Percentiles rank a stretch among this genome's conserved stretches.
These are phyloP conservation scores for Tachysurus vachellii DNA, from an alignment of 2,113 vertebrate genomes.

Conservation along the genomic window DNA sequence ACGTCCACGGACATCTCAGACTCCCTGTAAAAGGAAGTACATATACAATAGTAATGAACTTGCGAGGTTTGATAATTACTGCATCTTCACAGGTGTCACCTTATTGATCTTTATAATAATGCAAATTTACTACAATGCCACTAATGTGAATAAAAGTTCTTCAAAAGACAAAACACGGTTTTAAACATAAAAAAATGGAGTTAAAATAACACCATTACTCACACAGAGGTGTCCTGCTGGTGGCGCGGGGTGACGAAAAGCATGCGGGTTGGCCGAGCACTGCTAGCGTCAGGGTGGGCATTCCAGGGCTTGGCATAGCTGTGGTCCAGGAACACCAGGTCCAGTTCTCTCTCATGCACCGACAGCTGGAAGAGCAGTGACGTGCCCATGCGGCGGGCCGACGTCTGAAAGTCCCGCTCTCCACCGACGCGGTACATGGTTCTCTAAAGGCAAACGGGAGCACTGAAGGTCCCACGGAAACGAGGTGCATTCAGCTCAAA, in stretches of 20 bases:
- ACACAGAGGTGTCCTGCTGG: constrained; percentile 80
- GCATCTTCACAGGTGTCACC: neutral
- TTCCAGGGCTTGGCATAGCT: constrained; percentile 98
- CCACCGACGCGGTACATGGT: constrained; percentile 80
- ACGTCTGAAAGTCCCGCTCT: constrained; percentile 87
- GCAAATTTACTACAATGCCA: neutral
- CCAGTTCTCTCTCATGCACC: constrained; percentile 88
- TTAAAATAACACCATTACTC: constrained; percentile 61
- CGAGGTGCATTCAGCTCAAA: constrained; percentile 1
- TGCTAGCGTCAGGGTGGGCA: constrained; percentile 93
- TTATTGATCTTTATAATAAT: neutral
- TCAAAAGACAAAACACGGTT: neutral
- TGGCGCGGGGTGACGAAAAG: constrained; percentile 87
- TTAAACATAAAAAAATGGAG: no score
- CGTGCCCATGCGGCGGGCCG: constrained; percentile 89
- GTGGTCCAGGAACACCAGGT: constrained; percentile 92
- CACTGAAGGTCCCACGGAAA: constrained; percentile 36
- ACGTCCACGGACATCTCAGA: constrained; percentile 86
- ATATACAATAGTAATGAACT: neutral
- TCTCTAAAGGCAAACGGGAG: constrained; percentile 57
- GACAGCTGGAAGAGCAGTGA: constrained; percentile 93
- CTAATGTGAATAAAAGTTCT: neutral
- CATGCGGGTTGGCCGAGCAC: constrained; percentile 86
- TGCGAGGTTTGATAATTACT: neutral
- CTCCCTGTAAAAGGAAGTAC: constrained; percentile 74